Evolutionary conservation across 2,888 invertebrate species (phyloP).

Genomic region (Formica aserva): DNA sequence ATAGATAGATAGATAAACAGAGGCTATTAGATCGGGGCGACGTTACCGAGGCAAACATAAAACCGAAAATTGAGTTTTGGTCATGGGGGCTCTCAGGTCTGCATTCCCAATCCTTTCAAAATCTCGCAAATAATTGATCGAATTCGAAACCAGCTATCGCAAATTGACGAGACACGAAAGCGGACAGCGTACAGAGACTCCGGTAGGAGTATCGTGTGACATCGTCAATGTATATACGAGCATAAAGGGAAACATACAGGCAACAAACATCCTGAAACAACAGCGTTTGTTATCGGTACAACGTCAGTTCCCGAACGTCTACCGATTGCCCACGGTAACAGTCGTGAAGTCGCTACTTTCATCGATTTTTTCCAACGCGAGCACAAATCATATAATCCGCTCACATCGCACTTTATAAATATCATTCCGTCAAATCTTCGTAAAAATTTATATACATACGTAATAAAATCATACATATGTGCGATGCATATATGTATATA

Average conservation of each 20-base stretch:
- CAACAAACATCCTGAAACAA: constrained; percentile 81
- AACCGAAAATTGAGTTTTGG: not conserved
- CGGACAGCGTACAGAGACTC: constrained; percentile 63
- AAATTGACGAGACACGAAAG: constrained; percentile 69
- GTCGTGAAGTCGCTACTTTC: constrained; percentile 56
- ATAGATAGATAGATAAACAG: constrained; percentile 5
- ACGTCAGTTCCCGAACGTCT: constrained; percentile 63
- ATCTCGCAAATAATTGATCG: constrained; percentile 34
- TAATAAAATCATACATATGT: not conserved
- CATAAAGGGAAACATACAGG: constrained; percentile 79
- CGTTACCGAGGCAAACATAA: not conserved
- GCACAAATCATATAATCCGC: not conserved
- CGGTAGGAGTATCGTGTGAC: constrained; percentile 60
- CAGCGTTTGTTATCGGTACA: constrained; percentile 74
- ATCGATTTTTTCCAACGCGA: constrained; percentile 26
- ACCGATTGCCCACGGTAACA: constrained; percentile 68
- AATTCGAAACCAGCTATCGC: constrained; percentile 58
- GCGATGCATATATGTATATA: not conserved
- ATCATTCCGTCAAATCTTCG: not conserved
- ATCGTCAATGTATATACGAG: constrained; percentile 67
- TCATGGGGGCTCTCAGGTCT: constrained; percentile 15
- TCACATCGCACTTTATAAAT: constrained; percentile 14
- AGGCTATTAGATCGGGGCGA: constrained; percentile 21
- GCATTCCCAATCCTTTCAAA: constrained; percentile 17
- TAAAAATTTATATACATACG: not conserved